Conservation (phyloP, 2,797 vertebrate species). For the Heteromormyrus szaboi region DNA sequence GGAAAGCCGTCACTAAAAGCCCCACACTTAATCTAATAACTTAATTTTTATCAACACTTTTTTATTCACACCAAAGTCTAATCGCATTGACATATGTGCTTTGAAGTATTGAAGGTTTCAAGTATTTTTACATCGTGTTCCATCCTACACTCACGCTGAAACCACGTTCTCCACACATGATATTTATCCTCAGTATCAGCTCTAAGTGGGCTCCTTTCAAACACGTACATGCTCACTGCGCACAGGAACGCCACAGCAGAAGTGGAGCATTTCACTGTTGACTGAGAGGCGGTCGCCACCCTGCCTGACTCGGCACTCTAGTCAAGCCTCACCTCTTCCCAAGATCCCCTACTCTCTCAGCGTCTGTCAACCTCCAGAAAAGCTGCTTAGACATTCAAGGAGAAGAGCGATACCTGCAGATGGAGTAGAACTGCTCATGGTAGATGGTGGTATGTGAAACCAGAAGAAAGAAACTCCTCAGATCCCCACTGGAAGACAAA, state of each 20-base stretch:
- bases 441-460: slow-evolving; percentile 54
- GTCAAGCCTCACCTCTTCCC: background rate
- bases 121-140: background rate
- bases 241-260: background rate
- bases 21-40: background rate
- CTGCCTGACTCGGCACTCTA: background rate
- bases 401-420: slow-evolving; percentile 58
- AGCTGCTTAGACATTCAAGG: background rate
- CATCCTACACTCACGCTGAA: background rate
- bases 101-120: background rate
- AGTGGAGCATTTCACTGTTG: background rate
- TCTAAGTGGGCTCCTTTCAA: background rate
- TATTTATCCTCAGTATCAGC: background rate
- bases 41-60: background rate
- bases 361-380: background rate
- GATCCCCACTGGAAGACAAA: slow-evolving; percentile 63
- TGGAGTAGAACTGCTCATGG: slow-evolving; percentile 67
- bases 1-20: background rate
- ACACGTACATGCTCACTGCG: background rate
- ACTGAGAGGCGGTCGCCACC: background rate
- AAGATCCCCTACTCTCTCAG: background rate
- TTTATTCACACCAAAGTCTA: background rate
- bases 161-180: background rate
- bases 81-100: background rate
- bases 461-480: slow-evolving; percentile 62